Percentiles rank a stretch among this genome's conserved stretches.
Conservation (phyloP, 1,140 invertebrate species). For the Drosophila rhopaloa region DNA sequence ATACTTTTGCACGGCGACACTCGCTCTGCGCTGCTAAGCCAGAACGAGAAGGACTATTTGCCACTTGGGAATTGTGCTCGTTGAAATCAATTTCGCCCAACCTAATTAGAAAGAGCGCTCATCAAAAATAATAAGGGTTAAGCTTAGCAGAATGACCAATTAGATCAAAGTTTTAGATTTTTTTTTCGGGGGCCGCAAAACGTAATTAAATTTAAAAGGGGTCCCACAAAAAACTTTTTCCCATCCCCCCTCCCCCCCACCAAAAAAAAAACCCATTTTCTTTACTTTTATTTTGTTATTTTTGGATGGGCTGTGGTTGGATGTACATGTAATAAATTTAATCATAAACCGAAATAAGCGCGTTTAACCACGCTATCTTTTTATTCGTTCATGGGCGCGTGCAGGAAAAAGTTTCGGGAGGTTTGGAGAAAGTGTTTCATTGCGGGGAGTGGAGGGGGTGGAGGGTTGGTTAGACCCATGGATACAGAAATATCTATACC, state of each 20-base stretch:
- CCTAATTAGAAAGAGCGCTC: slow-evolving; percentile 64
- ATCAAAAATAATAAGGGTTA: slow-evolving; percentile 67
- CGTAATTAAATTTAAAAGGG: slow-evolving; percentile 70
- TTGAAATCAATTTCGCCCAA: slow-evolving; percentile 60
- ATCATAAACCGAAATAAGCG: slow-evolving; percentile 82
- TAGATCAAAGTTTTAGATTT: slow-evolving; percentile 68
- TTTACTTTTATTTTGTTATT: slow-evolving; percentile 38
- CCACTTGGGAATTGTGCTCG: slow-evolving; percentile 18
- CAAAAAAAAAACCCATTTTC: slow-evolving; percentile 11
- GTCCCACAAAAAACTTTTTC: slow-evolving; percentile 23
- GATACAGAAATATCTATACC: slow-evolving; percentile 46
- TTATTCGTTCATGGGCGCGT: slow-evolving; percentile 56
- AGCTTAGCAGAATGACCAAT: slow-evolving; percentile 79
- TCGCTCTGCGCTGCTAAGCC: slow-evolving; percentile 10
- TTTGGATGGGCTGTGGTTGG: slow-evolving; percentile 60
- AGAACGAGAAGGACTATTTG: slow-evolving; percentile 4
- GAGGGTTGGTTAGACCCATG: background rate
- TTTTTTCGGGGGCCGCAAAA: slow-evolving; percentile 25
- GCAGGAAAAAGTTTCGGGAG: slow-evolving; percentile 17
- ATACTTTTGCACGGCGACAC: slow-evolving; percentile 73
- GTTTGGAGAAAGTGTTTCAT: slow-evolving; percentile 10
- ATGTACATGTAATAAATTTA: slow-evolving; percentile 80
- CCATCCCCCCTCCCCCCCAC: background rate
- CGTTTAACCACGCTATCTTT: slow-evolving; percentile 82
- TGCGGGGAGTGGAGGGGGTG: background rate